Conservation (phyloP, 2,888 invertebrate species). For the Apotomis betuletana region DNA sequence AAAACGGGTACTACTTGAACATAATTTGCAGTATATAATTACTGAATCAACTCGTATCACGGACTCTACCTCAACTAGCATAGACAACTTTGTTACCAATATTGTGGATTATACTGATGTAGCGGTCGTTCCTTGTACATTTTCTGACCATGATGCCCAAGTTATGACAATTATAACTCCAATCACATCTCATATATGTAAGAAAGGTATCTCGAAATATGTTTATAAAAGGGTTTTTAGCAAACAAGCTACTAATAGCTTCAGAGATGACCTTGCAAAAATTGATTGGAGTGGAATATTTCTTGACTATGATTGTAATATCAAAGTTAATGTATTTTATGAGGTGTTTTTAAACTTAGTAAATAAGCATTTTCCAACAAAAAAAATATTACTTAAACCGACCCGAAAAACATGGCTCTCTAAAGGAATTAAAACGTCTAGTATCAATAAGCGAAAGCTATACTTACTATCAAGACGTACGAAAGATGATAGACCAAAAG, state of each 20-base stretch:
- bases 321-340: background rate
- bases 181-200: background rate
- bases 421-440: background rate
- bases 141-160: background rate
- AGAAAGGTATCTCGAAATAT: background rate
- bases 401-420: background rate
- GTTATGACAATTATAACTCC: background rate
- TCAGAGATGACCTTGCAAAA: background rate
- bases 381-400: background rate
- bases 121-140: background rate
- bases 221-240: background rate
- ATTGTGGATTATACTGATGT: background rate
- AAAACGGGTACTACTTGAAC: background rate
- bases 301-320: background rate
- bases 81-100: background rate
- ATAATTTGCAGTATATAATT: background rate
- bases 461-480: background rate
- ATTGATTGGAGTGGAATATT: background rate
- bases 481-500: background rate
- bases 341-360: background rate
- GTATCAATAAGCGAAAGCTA: background rate
- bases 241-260: background rate
- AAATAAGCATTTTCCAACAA: background rate
- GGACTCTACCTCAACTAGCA: background rate
- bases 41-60: background rate